A percentile compares a stretch with the other conserved stretches of the same genome.
phyloP scores from a whole-genome alignment of 1,140 invertebrate genomes.

The Paralvinella palmiformis region DNA sequence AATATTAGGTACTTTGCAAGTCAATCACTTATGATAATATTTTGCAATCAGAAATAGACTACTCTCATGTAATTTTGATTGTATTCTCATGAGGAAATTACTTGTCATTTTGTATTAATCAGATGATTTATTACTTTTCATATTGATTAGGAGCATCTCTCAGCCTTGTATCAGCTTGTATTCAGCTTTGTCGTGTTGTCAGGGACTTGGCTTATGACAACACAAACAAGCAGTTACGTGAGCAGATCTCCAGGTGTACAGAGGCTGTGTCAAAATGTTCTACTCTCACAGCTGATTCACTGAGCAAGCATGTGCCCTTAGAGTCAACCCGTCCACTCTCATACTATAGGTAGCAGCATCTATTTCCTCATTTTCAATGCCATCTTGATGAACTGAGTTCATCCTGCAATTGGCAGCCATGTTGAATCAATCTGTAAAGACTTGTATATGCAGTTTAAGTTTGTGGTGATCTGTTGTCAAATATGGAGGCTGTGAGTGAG shows the following conservation, averaged over 20 bases:
- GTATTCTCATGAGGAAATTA: not conserved
- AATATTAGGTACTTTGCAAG: conserved; percentile 35
- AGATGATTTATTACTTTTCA: not conserved
- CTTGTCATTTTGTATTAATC: not conserved
- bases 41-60: not conserved
- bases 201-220: conserved; percentile 32
- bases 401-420: no score
- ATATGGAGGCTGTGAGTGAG: no score
- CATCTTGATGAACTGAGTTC: no score
- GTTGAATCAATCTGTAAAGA: no score
- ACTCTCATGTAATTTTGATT: not conserved
- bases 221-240: conserved; percentile 26
- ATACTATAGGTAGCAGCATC: no score
- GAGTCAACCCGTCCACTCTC: no score
- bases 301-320: conserved; percentile 22
- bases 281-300: conserved; percentile 25
- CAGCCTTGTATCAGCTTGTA: conserved; percentile 35
- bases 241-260: conserved; percentile 28
- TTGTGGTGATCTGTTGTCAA: no score
- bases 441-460: no score
- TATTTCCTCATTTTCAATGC: no score
- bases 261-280: conserved; percentile 29
- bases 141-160: conserved; percentile 33
- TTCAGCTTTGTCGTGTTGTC: conserved; percentile 34
- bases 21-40: not conserved